Evolutionary conservation across 2,797 vertebrate species (phyloP), one percentile per base, ranked within the genome.

Genomic region (Odontamblyopus lacepedii): DNA sequence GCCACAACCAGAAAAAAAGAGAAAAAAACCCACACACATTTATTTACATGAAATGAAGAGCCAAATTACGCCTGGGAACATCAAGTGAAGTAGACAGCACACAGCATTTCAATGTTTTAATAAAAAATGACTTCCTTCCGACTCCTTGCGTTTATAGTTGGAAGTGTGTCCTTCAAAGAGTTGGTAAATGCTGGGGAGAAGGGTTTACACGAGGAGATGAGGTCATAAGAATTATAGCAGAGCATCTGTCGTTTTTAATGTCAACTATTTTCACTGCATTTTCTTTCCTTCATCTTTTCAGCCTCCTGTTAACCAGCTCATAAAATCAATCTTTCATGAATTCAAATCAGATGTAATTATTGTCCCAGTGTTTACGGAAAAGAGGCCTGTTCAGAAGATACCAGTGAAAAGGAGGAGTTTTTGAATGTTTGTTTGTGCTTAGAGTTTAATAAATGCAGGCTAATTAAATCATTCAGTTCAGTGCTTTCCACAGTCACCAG

Each of bases 401-500:
- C 48, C 30, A 19, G 48, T 32, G 51, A 57, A 69, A 69, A 69
- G 55, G 53, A 30, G 53, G 16, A 67, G 23, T 30, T 57, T 48
- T 38, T 57, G 53, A 27, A 69, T 69, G 30, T 57, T 57, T 57
- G 38, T 57, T 69, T 56, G 51, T 69, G 53, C 51, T 69, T 19
- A 15, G 51, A 69, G 29, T 48, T 48, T 48, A 48, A 16, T 57
- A 69, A 57, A 23, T 69, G 35, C 53, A 41, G 18, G 29, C 51
- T 69, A 69, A 69, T 69, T 35, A 38, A 57, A 69, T 69, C 67
- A 69, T 57, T 57, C 67, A 57, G n/a, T 35, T 69, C 51, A 41
- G 53, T 57, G 67, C 51, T 16, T 67, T 53, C 30, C 32, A 56
- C 50, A 38, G 23, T 13, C 53, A 57, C 19, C 67, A 32, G 19